These are phyloP conservation scores for Danaus plexippus DNA, from an alignment of 1,140 invertebrate species.

Conservation along the genomic window DNA sequence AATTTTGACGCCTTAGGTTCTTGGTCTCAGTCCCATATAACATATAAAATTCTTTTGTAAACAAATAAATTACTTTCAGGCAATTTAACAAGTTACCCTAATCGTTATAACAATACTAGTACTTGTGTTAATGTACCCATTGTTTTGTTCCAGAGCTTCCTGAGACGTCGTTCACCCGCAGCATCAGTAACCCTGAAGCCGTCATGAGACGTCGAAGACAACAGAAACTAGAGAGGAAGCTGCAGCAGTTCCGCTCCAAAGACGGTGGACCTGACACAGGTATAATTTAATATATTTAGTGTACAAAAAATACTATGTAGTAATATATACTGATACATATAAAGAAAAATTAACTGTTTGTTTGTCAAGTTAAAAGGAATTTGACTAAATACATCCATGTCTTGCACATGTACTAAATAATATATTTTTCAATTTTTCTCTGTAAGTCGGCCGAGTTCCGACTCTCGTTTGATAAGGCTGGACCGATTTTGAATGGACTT, in stretches of 20 bases:
- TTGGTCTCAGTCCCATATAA: too few relatives aligned
- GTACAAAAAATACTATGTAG: background rate
- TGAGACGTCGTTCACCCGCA: slow-evolving; percentile 97
- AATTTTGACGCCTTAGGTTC: too few relatives aligned
- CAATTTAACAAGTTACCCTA: too few relatives aligned
- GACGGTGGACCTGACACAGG: slow-evolving; percentile 92
- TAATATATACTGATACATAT: too few relatives aligned
- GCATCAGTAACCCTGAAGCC: slow-evolving; percentile 99
- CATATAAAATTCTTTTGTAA: too few relatives aligned
- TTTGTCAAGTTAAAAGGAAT: too few relatives aligned
- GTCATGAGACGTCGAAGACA: slow-evolving; percentile 98
- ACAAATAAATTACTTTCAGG: background rate
- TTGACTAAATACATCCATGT: too few relatives aligned
- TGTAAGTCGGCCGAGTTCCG: too few relatives aligned
- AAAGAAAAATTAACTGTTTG: too few relatives aligned
- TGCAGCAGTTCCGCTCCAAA: slow-evolving; percentile 95
- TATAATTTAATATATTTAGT: slow-evolving; percentile 21
- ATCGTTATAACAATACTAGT: too few relatives aligned
- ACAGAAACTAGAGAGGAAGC: slow-evolving; percentile 96
- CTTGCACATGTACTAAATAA: too few relatives aligned
- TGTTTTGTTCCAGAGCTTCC: slow-evolving; percentile 84
- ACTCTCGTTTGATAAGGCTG: background rate
- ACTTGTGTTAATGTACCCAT: slow-evolving; percentile 16
- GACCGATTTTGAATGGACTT: background rate
- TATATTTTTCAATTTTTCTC: too few relatives aligned